Base-by-base conservation (phyloP, 2,888 invertebrate species). In the Standfussiana lucernea region DNA sequence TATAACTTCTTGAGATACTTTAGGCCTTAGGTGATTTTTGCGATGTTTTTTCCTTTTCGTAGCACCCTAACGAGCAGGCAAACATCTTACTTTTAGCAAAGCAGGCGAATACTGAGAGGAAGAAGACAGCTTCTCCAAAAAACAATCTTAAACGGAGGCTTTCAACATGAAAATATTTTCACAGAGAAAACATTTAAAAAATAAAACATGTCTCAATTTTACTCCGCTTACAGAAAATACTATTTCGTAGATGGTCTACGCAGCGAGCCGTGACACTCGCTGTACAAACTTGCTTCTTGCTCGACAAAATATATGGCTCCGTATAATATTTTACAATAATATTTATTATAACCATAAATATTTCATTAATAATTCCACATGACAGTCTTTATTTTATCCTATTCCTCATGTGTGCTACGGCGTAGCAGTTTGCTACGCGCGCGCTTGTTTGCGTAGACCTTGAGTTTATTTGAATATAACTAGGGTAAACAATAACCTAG, bases 241-340 rank as follows among this genome's bases (percentile, higher is more conserved):
- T 90, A 90, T 90, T 91, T 89, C 82, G 89, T 89, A 87, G 87
- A 90, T 86, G 88, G 84, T 82, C 80, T 85, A 87, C 84, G 89
- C 91, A 90, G 85, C 88, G 83, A 86, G 82, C 84, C 90, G 89
- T 89, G 80, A 89, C 89, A 89, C 86, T 90, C 88, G 87, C 84
- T 84, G 85, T 86, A 86, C 83, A 87, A 89, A 90, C 89, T 90
- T 88, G 84, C 87, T 87, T 84, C 88, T 85, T 82, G 68, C 83
- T 79, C 78, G 72, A 81, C 69, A 75, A 86, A 87, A 90, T 87
- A 88, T 90, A 90, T 91, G 83, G 71, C 81, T 66, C 68, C 40
- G 68, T 74, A 79, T 83, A 84, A 90, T 89, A 89, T 88, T 89
- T 89, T 85, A 87, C 67, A 89, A 81, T 83, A 86, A 87, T 80